Conservation (phyloP, 2,888 invertebrate genomes). For the Priocnemis perturbator region DNA sequence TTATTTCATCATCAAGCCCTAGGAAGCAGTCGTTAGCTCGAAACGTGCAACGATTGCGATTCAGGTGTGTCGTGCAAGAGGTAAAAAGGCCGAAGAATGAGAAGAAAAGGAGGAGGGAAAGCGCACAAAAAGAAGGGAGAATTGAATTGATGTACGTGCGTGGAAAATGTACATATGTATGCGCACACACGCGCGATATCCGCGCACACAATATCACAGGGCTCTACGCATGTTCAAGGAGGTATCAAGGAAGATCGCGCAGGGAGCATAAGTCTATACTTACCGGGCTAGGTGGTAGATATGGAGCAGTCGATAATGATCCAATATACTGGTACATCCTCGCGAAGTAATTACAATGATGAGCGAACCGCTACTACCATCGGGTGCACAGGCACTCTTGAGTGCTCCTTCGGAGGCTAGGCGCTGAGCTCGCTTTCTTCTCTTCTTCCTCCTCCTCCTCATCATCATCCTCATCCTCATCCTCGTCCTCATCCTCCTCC, state of each 20-base stretch:
- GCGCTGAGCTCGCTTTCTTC: slow-evolving; percentile 51
- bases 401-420: slow-evolving; percentile 61
- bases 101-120: too few relatives aligned
- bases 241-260: slow-evolving; percentile 10
- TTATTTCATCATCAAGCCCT: too few relatives aligned
- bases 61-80: too few relatives aligned
- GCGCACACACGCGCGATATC: neutral
- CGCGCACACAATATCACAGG: too few relatives aligned
- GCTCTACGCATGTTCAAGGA: too few relatives aligned
- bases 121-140: too few relatives aligned
- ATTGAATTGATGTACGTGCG: neutral
- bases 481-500: slow-evolving; percentile 1
- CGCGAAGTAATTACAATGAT: slow-evolving; percentile 74
- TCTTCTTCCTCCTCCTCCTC: slow-evolving; percentile 33
- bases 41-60: too few relatives aligned
- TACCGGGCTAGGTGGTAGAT: slow-evolving; percentile 70
- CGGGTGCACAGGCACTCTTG: slow-evolving; percentile 35
- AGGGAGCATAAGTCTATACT: slow-evolving; percentile 65
- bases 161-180: neutral
- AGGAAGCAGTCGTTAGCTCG: too few relatives aligned
- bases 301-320: slow-evolving; percentile 73
- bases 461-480: slow-evolving; percentile 30
- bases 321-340: slow-evolving; percentile 73
- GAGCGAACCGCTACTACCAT: slow-evolving; percentile 71
- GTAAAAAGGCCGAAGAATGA: too few relatives aligned